A percentile compares a stretch with the other conserved stretches of the same genome.
These are phyloP conservation scores for Drosophila aldrichi DNA, from an alignment of 2,888 invertebrate genomes.

Conservation along the genomic window DNA sequence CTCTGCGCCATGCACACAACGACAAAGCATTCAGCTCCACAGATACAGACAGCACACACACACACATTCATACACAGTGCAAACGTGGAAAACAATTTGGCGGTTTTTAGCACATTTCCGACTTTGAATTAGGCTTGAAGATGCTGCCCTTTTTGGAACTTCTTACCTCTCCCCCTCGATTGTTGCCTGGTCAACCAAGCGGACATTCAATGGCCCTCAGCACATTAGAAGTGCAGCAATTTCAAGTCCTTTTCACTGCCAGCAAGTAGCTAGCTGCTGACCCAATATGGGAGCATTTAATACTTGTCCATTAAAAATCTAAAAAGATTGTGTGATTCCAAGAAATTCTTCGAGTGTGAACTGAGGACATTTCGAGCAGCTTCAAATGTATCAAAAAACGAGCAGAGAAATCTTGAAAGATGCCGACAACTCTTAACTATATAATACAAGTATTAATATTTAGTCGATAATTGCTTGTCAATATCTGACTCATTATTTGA, in stretches of 20 bases:
- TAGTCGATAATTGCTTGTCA: neutral
- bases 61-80: slow-evolving; percentile 5
- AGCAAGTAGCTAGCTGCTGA: slow-evolving; percentile 18
- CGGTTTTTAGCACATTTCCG: slow-evolving; percentile 57
- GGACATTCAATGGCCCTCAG: slow-evolving; percentile 31
- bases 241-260: slow-evolving; percentile 32
- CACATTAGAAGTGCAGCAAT: slow-evolving; percentile 39
- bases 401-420: neutral
- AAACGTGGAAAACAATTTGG: slow-evolving; percentile 56
- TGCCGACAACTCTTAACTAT: neutral
- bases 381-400: neutral
- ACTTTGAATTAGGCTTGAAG: slow-evolving; percentile 56
- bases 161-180: neutral
- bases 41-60: slow-evolving; percentile 9
- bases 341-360: neutral
- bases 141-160: neutral
- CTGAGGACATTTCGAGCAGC: no score
- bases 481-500: neutral
- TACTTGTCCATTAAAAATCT: slow-evolving; percentile 45
- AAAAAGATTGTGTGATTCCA: slow-evolving; percentile 9
- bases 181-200: slow-evolving; percentile 21
- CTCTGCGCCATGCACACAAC: slow-evolving; percentile 30
- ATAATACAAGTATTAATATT: neutral
- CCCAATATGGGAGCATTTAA: neutral
- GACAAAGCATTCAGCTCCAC: slow-evolving; percentile 29